A percentile compares a stretch with the other conserved stretches of the same genome.
These are phyloP conservation scores for Physella acuta DNA, from an alignment of 1,140 invertebrate species.

Conservation along the genomic window DNA sequence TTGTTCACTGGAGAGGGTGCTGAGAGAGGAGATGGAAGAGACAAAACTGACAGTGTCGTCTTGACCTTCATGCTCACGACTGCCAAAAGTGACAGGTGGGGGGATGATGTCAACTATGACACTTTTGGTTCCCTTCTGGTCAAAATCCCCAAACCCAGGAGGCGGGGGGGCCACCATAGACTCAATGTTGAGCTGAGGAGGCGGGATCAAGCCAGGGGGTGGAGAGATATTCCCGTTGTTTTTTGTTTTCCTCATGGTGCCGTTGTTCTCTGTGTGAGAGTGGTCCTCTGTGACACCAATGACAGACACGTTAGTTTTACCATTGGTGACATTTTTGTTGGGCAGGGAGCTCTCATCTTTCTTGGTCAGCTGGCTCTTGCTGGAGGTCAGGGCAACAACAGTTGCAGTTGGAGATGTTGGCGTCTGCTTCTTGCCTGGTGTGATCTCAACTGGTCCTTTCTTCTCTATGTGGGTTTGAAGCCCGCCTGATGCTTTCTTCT, in stretches of 20 bases:
- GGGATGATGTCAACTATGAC: conserved; percentile 50
- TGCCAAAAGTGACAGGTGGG: conserved; percentile 43
- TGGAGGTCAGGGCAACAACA: not conserved
- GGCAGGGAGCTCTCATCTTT: conserved; percentile 7
- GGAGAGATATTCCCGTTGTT: not conserved
- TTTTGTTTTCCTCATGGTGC: conserved; percentile 24
- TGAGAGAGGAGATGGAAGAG: conserved; percentile 51
- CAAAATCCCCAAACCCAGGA: conserved; percentile 41
- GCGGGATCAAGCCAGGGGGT: not conserved
- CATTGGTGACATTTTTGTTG: conserved; percentile 18
- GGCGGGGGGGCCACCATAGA: conserved; percentile 27
- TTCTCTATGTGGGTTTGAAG: conserved; percentile 17
- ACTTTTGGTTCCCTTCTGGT: conserved; percentile 10
- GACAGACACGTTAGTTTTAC: conserved; percentile 27
- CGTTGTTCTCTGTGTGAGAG: conserved; percentile 38
- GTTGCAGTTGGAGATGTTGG: conserved; percentile 5
- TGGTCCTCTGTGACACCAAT: conserved; percentile 44
- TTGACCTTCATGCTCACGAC: conserved; percentile 19
- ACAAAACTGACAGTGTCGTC: conserved; percentile 46
- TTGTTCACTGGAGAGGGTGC: conserved; percentile 49
- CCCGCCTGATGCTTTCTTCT: conserved; percentile 32
- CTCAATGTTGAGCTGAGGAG: conserved; percentile 6
- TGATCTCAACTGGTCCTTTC: conserved; percentile 24
- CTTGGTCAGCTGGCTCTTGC: conserved; percentile 24
- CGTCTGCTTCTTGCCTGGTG: conserved; percentile 26